Conservation (phyloP, 2,888 invertebrate species). For the Drosophila villosipedis region DNA sequence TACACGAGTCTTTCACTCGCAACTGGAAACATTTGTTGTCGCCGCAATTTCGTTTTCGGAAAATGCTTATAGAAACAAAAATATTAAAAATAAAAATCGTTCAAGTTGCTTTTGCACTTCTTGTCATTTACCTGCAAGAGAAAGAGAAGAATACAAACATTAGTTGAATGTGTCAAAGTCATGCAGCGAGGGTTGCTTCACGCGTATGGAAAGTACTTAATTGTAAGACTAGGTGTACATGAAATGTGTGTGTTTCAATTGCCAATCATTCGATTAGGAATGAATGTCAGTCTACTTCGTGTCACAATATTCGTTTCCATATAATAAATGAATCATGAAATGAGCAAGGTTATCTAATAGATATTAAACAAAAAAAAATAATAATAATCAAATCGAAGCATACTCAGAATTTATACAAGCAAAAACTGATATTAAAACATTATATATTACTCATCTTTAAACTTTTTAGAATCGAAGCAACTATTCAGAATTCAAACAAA, state of each 20-base stretch:
- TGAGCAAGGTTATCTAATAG: neutral
- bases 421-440: neutral
- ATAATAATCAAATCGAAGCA: neutral
- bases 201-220: neutral
- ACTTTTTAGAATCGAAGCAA: neutral
- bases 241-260: neutral
- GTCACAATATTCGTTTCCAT: neutral
- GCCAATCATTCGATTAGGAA: neutral
- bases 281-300: constrained; percentile 1
- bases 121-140: constrained; percentile 58
- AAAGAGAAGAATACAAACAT: constrained; percentile 30
- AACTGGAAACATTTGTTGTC: constrained; percentile 56
- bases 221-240: neutral
- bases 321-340: constrained; percentile 1
- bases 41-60: constrained; percentile 52
- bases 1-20: constrained; percentile 8
- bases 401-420: neutral
- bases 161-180: constrained; percentile 45
- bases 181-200: constrained; percentile 33
- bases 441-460: neutral
- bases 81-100: constrained; percentile 2
- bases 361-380: neutral
- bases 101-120: constrained; percentile 26
- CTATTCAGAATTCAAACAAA: neutral
- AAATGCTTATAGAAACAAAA: constrained; percentile 23